Evolutionary conservation across 2,113 vertebrate species (phyloP).

Genomic region (Gracilinanus agilis): DNA sequence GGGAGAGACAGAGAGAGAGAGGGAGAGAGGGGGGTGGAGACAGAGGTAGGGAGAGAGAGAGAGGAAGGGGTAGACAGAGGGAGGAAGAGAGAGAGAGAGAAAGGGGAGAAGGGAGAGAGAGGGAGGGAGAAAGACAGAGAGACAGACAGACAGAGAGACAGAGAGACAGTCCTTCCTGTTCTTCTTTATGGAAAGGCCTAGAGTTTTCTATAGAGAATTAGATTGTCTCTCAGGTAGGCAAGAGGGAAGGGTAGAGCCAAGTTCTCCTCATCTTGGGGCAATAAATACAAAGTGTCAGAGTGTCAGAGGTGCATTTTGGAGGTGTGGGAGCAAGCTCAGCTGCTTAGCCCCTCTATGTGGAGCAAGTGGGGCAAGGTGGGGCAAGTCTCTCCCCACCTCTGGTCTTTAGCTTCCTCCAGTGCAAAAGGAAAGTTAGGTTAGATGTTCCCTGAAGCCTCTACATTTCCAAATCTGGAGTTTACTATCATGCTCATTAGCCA

Average conservation of each 20-base stretch:
- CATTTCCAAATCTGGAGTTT: neutral
- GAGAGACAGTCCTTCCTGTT: neutral
- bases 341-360: neutral
- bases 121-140: neutral
- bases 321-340: neutral
- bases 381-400: neutral
- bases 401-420: neutral
- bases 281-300: neutral
- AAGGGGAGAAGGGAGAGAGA: neutral
- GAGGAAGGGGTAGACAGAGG: rapidly evolving
- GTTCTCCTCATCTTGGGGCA: neutral
- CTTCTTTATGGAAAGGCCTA: neutral
- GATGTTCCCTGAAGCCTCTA: neutral
- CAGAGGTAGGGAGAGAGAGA: too few relatives aligned
- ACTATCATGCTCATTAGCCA: neutral
- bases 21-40: too few relatives aligned
- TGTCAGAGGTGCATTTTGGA: neutral
- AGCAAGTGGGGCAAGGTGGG: too few relatives aligned
- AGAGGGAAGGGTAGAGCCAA: neutral
- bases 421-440: neutral
- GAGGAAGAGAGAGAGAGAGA: too few relatives aligned
- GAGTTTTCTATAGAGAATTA: neutral
- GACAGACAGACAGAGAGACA: neutral
- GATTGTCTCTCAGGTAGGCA: neutral
- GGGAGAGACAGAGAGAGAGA: neutral